Conservation (phyloP, 2,113 vertebrate genomes). For the Recurvirostra avosetta region DNA sequence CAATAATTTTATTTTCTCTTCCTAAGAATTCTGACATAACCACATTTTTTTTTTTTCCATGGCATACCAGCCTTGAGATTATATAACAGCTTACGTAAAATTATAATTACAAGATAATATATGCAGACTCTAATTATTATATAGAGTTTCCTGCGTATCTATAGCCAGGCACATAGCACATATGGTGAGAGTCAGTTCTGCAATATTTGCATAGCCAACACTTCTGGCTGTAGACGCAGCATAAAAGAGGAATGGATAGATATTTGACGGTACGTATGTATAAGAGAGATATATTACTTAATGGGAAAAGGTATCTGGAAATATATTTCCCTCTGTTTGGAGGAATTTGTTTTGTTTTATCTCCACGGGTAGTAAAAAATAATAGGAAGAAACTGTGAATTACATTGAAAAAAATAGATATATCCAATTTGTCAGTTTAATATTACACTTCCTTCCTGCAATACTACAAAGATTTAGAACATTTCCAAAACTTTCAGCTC, state of each 20-base stretch:
- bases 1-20: slow-evolving; percentile 27
- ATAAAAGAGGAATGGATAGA: slow-evolving; percentile 23
- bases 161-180: background rate
- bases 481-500: slow-evolving; percentile 70
- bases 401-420: slow-evolving; percentile 62
- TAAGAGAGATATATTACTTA: slow-evolving; percentile 65
- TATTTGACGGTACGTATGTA: slow-evolving; percentile 58
- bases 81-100: slow-evolving; percentile 47
- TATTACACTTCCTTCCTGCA: slow-evolving; percentile 72
- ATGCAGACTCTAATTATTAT: slow-evolving; percentile 30
- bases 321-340: slow-evolving; percentile 64
- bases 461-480: slow-evolving; percentile 66
- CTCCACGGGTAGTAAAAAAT: slow-evolving; percentile 73
- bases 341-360: slow-evolving; percentile 79
- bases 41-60: background rate
- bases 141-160: background rate
- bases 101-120: slow-evolving; percentile 20
- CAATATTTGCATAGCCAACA: slow-evolving; percentile 1
- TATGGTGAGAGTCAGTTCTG: background rate
- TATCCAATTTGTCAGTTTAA: slow-evolving; percentile 76
- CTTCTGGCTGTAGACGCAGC: background rate
- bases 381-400: slow-evolving; percentile 77
- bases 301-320: slow-evolving; percentile 69
- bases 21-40: slow-evolving; percentile 58
- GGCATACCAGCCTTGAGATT: slow-evolving; percentile 37